Evolutionary conservation across 92 coral and sea anemone species (phyloP).

Genomic region (Zoanthus sansibaricus): DNA sequence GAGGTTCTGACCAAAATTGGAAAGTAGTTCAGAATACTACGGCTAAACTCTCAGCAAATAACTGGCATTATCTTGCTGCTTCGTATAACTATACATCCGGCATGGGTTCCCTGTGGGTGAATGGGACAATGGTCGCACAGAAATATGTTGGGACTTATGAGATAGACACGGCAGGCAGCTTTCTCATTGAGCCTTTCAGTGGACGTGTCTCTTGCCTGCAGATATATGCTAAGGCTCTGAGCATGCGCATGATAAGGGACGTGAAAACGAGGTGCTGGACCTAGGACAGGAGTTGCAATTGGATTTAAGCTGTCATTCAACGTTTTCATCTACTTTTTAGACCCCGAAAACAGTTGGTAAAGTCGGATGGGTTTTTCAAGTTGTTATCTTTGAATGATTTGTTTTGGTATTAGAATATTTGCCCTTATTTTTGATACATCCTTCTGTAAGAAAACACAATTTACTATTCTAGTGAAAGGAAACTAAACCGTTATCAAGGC

Average conservation of each 20-base stretch:
- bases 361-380: too few species aligned
- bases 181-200: conserved; percentile 21
- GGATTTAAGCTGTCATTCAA: too few species aligned
- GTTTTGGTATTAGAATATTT: too few species aligned
- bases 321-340: too few species aligned
- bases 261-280: conserved; percentile 26
- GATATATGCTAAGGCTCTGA: conserved; percentile 43
- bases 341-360: too few species aligned
- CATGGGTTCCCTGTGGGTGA: conserved; percentile 43
- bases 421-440: too few species aligned
- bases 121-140: conserved; percentile 3
- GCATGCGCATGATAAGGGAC: conserved; percentile 1
- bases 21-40: background rate
- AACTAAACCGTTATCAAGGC: too few species aligned
- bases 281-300: background rate
- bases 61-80: conserved; percentile 51
- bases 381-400: too few species aligned
- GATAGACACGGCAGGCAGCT: background rate
- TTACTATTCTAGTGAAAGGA: too few species aligned
- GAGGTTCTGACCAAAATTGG: background rate
- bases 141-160: background rate
- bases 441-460: too few species aligned
- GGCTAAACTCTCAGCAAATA: background rate
- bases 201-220: conserved; percentile 55
- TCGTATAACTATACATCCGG: conserved; percentile 54